A percentile compares a stretch with the other conserved stretches of the same genome.
phyloP scores from a whole-genome alignment of 2,113 vertebrate genomes.

The Empidonax traillii region DNA sequence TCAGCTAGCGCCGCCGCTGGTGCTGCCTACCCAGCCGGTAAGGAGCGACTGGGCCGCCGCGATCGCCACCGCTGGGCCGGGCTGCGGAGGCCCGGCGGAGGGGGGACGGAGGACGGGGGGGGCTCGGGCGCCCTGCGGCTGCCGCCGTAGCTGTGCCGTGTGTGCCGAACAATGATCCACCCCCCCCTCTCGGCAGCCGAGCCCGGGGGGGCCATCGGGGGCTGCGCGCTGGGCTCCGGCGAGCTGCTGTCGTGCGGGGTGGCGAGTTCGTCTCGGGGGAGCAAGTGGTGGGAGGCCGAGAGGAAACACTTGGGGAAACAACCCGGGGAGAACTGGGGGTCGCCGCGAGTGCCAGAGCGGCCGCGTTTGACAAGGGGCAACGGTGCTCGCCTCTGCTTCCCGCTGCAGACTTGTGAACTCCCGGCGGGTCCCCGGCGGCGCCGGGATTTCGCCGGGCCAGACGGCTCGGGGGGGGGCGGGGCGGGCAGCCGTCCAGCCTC shows the following conservation, averaged over 20 bases:
- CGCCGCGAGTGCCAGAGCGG: neutral
- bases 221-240: neutral
- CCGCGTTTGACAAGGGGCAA: neutral
- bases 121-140: neutral
- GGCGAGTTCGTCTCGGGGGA: neutral
- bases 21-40: slow-evolving; percentile 83
- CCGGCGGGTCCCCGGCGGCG: neutral
- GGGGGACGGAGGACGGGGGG: neutral
- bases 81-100: neutral
- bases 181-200: neutral
- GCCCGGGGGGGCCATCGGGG: neutral
- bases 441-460: neutral
- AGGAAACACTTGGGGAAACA: neutral
- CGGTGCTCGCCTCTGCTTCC: neutral
- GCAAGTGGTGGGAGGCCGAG: too few relatives aligned
- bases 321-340: neutral
- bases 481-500: neutral
- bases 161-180: slow-evolving; percentile 11
- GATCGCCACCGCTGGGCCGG: neutral
- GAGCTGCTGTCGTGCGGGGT: neutral
- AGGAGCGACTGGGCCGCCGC: slow-evolving; percentile 60
- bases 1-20: slow-evolving; percentile 70
- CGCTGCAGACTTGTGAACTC: neutral
- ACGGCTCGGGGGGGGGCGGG: neutral
- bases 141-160: neutral